Conservation (phyloP, 1,140 invertebrate genomes). For the Tribolium castaneum region DNA sequence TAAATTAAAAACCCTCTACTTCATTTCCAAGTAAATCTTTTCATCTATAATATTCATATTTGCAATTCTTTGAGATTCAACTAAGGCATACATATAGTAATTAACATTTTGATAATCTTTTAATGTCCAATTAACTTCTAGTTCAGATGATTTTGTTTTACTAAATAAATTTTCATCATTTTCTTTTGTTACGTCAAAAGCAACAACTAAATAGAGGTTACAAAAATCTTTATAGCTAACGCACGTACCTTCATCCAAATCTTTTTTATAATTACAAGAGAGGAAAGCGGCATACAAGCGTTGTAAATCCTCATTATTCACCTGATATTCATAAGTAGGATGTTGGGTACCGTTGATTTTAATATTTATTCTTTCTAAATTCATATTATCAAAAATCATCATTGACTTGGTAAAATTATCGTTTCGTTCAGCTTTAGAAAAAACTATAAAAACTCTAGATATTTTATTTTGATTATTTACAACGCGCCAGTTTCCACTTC, state of each 20-base stretch:
- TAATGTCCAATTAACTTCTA: conserved; percentile 44
- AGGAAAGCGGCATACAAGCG: conserved; percentile 29
- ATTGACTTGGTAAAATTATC: conserved; percentile 39
- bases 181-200: conserved; percentile 44
- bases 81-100: conserved; percentile 40
- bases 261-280: conserved; percentile 41
- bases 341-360: conserved; percentile 25
- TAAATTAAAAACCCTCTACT: conserved; percentile 33
- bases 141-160: conserved; percentile 43
- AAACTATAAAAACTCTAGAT: conserved; percentile 31
- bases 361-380: conserved; percentile 38
- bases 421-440: conserved; percentile 32
- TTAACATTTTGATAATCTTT: conserved; percentile 43
- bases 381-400: conserved; percentile 34
- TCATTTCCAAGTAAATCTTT: conserved; percentile 41
- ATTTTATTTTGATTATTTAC: too few species aligned
- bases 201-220: conserved; percentile 35
- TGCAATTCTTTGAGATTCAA: conserved; percentile 41
- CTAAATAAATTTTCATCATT: conserved; percentile 45
- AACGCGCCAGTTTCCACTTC: too few species aligned
- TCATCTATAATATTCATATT: conserved; percentile 41
- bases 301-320: conserved; percentile 36
- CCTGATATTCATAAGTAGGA: conserved; percentile 15
- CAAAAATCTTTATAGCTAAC: conserved; percentile 43
- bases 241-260: conserved; percentile 43